These are phyloP conservation scores for Eptatretus atami DNA, from an alignment of 2,797 vertebrate species.

Conservation along the genomic window DNA sequence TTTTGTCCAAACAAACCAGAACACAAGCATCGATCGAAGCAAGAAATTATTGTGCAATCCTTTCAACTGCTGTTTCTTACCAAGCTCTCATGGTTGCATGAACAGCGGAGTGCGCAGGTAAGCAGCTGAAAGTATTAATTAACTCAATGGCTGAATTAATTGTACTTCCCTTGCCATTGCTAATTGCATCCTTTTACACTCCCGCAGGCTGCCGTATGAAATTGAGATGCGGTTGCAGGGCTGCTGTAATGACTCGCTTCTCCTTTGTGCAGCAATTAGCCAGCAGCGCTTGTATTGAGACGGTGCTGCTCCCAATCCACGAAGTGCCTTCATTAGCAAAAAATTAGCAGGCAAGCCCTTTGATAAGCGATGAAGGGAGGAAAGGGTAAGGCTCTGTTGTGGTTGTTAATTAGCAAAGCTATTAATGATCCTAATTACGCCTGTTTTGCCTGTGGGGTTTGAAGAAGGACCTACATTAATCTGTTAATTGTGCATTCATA, in stretches of 20 bases:
- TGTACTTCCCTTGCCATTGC: slow-evolving; percentile 1
- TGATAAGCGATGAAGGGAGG: slow-evolving; percentile 3
- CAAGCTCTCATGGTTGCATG: too few species aligned
- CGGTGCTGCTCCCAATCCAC: neutral
- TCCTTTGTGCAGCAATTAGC: slow-evolving; percentile 3
- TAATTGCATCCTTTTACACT: slow-evolving; percentile 6
- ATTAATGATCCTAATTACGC: slow-evolving; percentile 1
- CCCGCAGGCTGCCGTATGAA: neutral
- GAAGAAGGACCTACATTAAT: too few species aligned
- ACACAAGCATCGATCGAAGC: too few species aligned
- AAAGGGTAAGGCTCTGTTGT: slow-evolving; percentile 1
- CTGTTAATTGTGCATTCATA: too few species aligned
- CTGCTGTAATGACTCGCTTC: slow-evolving; percentile 1
- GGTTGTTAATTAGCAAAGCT: slow-evolving; percentile 4
- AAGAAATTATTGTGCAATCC: too few species aligned
- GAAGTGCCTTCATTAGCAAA: slow-evolving; percentile 4
- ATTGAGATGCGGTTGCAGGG: neutral
- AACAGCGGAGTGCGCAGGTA: too few species aligned
- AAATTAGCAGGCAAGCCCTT: slow-evolving; percentile 3
- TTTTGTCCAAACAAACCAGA: too few species aligned
- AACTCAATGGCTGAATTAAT: neutral
- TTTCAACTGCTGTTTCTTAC: too few species aligned
- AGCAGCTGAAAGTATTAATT: too few species aligned
- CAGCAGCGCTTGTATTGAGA: neutral
- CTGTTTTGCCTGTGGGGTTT: neutral